Percentiles rank a stretch among this genome's conserved stretches.
Evolutionary conservation across 2,888 invertebrate genomes (phyloP).

Genomic region (Callosobruchus maculatus): DNA sequence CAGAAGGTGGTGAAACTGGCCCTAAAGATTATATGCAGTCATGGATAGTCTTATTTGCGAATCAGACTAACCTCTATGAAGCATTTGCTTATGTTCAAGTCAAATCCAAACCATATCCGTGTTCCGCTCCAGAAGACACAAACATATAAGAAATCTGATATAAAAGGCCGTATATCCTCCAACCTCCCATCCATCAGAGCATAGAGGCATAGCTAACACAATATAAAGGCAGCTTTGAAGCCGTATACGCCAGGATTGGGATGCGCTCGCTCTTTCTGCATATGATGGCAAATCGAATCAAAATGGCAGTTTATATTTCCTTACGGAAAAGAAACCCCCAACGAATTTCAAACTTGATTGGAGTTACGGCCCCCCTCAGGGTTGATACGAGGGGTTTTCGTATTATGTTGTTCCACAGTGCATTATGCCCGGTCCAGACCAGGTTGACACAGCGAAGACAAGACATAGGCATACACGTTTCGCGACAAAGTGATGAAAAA

Average conservation of each 20-base stretch:
- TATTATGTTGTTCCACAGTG: neutral
- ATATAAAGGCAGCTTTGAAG: neutral
- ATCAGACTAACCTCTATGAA: neutral
- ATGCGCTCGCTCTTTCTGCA: constrained; percentile 31
- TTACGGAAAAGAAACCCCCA: constrained; percentile 38
- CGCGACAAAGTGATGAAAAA: too few relatives aligned
- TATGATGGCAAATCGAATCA: constrained; percentile 47
- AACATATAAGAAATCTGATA: neutral
- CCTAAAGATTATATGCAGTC: too few relatives aligned
- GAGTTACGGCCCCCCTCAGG: neutral
- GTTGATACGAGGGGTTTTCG: neutral
- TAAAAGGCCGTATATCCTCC: neutral
- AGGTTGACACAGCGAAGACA: too few relatives aligned
- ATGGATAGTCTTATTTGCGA: too few relatives aligned
- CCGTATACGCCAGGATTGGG: neutral
- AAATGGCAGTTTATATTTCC: constrained; percentile 42
- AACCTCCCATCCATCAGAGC: neutral
- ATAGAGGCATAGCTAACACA: neutral
- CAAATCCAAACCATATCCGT: neutral
- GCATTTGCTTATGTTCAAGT: too few relatives aligned
- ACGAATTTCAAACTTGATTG: constrained; percentile 34
- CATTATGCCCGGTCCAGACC: too few relatives aligned
- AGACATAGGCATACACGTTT: too few relatives aligned
- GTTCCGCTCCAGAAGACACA: neutral
- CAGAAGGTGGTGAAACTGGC: too few relatives aligned